Conservation (phyloP, 92 coral and sea anemone genomes). For the Porites rus region DNA sequence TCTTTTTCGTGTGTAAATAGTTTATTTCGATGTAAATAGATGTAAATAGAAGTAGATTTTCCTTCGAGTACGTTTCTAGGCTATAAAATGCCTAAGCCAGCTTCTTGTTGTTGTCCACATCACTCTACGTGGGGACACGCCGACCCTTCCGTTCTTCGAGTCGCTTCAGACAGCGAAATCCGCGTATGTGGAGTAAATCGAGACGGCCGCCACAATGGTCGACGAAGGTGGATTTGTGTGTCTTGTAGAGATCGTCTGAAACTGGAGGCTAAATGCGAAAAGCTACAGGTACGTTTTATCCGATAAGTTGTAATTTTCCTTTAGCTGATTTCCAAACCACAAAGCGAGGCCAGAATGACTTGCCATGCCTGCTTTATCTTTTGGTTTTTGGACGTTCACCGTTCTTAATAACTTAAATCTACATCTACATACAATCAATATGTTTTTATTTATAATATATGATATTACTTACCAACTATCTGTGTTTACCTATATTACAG, state of each 20-base stretch:
- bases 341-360: too few relatives aligned
- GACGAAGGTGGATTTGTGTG: not conserved
- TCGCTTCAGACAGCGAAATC: not conserved
- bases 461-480: too few relatives aligned
- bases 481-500: too few relatives aligned
- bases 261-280: not conserved
- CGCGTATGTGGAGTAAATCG: not conserved
- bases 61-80: not conserved
- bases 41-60: not conserved
- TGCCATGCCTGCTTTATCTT: too few relatives aligned
- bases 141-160: not conserved
- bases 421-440: too few relatives aligned
- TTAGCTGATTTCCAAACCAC: too few relatives aligned
- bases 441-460: too few relatives aligned
- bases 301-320: too few relatives aligned
- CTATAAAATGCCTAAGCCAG: not conserved
- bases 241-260: not conserved
- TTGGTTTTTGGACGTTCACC: too few relatives aligned
- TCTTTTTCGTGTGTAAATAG: not conserved
- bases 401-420: too few relatives aligned
- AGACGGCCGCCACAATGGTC: not conserved
- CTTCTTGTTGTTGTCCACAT: not conserved
- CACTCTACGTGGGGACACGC: not conserved
- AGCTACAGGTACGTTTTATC: conserved; percentile 6
- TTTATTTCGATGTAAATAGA: not conserved